A percentile compares a stretch with the other conserved stretches of the same genome.
phyloP scores from a whole-genome alignment of 1,140 invertebrate species.

The Leptinotarsa texana region DNA sequence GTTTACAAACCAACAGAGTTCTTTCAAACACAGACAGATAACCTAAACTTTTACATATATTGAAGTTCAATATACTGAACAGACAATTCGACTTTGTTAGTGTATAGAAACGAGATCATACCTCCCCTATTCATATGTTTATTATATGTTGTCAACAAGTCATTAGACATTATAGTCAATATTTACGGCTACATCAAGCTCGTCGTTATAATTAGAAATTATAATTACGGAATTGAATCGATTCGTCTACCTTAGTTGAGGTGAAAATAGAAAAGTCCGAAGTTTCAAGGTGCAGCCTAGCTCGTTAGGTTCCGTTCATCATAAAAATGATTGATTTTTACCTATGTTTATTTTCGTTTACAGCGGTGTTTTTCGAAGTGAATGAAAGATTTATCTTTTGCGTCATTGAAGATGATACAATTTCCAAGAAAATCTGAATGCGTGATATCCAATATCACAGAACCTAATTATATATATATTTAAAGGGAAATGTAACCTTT shows the following conservation, averaged over 20 bases:
- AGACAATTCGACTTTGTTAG: too few species aligned
- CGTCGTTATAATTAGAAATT: not conserved
- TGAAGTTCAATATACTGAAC: too few species aligned
- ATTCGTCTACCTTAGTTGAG: not conserved
- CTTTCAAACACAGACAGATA: too few species aligned
- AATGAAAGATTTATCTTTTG: not conserved
- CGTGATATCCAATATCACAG: too few species aligned
- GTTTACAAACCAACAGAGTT: too few species aligned
- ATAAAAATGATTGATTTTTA: slow-evolving; percentile 9
- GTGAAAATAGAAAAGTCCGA: not conserved
- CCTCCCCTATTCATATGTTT: not conserved
- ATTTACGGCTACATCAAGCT: not conserved
- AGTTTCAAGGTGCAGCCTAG: not conserved
- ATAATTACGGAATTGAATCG: not conserved
- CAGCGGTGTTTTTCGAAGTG: not conserved
- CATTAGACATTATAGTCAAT: not conserved
- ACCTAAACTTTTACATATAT: too few species aligned
- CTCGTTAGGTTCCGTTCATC: not conserved
- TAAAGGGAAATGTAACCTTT: too few species aligned
- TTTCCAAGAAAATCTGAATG: not conserved
- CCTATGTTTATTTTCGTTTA: not conserved
- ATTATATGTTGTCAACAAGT: not conserved
- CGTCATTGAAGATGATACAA: not conserved
- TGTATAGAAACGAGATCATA: too few species aligned
- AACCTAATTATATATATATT: too few species aligned